phyloP scores from a whole-genome alignment of 2,797 vertebrate species.

The Macrochelys suwanniensis region DNA sequence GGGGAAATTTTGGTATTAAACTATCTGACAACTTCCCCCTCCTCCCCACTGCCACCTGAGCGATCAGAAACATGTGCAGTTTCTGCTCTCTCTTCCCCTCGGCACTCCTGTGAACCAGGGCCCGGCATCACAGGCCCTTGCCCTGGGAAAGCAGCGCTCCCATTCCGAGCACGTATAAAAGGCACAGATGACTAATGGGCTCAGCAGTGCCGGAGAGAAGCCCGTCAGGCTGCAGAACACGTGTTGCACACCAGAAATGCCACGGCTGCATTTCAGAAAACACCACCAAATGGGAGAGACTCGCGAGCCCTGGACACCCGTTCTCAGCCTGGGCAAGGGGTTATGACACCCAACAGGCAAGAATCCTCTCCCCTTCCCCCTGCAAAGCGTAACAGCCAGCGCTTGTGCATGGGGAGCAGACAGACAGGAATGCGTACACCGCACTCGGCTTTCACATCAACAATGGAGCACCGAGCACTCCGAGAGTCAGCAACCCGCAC shows the following conservation, averaged over 20 bases:
- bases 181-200: conserved; percentile 24
- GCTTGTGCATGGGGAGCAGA: fast-evolving
- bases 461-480: fast-evolving
- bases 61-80: background rate
- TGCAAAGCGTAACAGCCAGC: background rate
- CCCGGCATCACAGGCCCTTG: background rate
- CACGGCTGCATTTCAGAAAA: background rate
- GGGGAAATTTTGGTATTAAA: background rate
- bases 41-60: background rate
- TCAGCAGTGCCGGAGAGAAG: background rate
- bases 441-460: background rate
- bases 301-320: background rate
- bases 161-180: background rate
- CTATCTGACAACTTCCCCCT: background rate
- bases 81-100: background rate
- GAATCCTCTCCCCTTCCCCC: background rate
- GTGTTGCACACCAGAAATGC: background rate
- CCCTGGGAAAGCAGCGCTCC: background rate
- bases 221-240: background rate
- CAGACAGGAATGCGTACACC: background rate
- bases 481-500: background rate
- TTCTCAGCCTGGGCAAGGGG: fast-evolving
- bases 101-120: background rate
- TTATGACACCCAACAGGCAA: fast-evolving
- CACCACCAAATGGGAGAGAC: background rate